These are phyloP conservation scores for Zeuzera pyrina DNA, from an alignment of 2,888 invertebrate genomes.

Conservation along the genomic window DNA sequence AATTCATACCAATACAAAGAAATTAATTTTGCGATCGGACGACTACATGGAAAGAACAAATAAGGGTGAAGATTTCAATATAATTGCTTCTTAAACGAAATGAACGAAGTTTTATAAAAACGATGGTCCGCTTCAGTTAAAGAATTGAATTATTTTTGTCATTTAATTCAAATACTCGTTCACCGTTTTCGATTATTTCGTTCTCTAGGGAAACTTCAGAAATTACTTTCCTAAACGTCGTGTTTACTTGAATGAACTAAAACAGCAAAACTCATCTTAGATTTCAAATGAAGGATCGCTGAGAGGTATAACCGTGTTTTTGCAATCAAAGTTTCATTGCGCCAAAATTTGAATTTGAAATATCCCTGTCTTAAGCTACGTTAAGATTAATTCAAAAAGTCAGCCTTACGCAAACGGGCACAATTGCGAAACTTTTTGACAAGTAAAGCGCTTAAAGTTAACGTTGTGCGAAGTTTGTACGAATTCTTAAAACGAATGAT, in stretches of 20 bases:
- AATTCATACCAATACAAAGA: no score
- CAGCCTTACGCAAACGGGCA: slow-evolving; percentile 32
- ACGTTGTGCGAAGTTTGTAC: slow-evolving; percentile 32
- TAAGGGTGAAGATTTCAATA: no score
- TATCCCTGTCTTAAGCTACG: slow-evolving; percentile 21
- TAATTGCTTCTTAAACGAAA: no score
- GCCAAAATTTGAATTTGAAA: slow-evolving; percentile 38
- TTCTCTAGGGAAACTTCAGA: no score
- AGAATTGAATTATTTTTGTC: no score
- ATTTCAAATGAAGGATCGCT: slow-evolving; percentile 19
- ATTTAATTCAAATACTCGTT: no score
- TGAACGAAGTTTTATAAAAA: no score
- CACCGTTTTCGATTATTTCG: no score
- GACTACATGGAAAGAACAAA: no score
- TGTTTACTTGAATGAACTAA: slow-evolving; percentile 16
- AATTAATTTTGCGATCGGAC: no score
- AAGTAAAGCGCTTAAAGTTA: slow-evolving; percentile 46
- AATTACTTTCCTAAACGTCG: slow-evolving; percentile 5
- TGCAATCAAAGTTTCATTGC: slow-evolving; percentile 39
- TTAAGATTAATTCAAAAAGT: slow-evolving; percentile 44
- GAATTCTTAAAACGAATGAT: no score
- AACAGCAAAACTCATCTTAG: slow-evolving; percentile 18
- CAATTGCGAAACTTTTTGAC: slow-evolving; percentile 51
- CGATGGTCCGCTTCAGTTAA: no score
- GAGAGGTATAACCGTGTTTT: slow-evolving; percentile 20